Conservation (phyloP, 2,888 invertebrate genomes). For the Deilephila porcellus region DNA sequence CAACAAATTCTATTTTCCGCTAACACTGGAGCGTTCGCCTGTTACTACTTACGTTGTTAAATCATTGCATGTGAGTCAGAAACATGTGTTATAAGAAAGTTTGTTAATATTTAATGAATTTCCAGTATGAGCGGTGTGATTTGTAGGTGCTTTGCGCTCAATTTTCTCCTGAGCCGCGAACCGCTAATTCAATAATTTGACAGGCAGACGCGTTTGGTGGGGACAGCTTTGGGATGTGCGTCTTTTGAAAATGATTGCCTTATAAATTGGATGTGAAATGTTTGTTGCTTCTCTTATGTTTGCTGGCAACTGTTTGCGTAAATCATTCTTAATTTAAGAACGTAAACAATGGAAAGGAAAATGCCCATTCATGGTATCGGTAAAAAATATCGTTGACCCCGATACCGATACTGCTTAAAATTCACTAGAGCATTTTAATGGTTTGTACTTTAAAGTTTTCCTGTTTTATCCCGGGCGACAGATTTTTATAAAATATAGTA, state of each 20-base stretch:
- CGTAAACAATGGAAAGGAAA: too few relatives aligned
- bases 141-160: conserved; percentile 72
- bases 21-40: conserved; percentile 36
- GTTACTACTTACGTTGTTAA: conserved; percentile 39
- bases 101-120: conserved; percentile 82
- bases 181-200: conserved; percentile 77
- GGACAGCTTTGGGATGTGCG: conserved; percentile 38
- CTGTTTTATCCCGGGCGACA: too few relatives aligned
- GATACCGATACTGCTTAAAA: too few relatives aligned
- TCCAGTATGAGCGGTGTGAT: conserved; percentile 64
- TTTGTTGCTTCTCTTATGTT: neutral
- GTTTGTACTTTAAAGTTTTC: too few relatives aligned
- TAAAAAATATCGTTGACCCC: too few relatives aligned
- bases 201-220: conserved; percentile 51
- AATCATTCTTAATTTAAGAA: too few relatives aligned
- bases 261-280: conserved; percentile 24
- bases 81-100: conserved; percentile 80
- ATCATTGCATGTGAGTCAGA: conserved; percentile 66
- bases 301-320: neutral
- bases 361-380: too few relatives aligned
- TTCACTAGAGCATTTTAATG: too few relatives aligned
- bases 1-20: conserved; percentile 36
- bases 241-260: conserved; percentile 24
- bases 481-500: too few relatives aligned
- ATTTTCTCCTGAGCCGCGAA: conserved; percentile 68